Evolutionary conservation across 2,113 vertebrate genomes (phyloP), one percentile per base, ranked within the genome.

Genomic region (Raja brachyura): DNA sequence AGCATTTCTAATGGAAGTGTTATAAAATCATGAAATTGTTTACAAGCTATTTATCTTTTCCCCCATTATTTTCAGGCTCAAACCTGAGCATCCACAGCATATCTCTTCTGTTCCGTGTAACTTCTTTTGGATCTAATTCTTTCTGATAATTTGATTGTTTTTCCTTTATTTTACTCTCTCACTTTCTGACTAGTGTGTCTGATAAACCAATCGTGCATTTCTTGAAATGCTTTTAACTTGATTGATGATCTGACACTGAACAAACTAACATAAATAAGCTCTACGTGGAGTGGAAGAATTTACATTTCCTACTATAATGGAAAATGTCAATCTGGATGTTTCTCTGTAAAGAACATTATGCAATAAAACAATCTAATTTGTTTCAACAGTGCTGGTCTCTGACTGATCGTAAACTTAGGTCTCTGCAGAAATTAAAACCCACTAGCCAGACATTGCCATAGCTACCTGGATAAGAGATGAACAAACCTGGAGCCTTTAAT

Each of bases 321-420:
- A 90, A 90, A 90, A 90, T 33, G 86, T 90, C 86, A 90, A 90
- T 90, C 86, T 90, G 86, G 86, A 90, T 90, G 63, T 66, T 90
- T 90, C 86, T 33, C 13, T 90, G 14, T 68, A 90, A 68, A 90
- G 61, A 61, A 90, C 61, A 90, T 90, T 20, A 68, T 90, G 8
- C 63, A 90, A 90, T 90, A 90, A 68, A 66, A 90, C n/a, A 90
- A 90, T 90, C 86, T 90, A 61, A 90, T 90, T 90, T 88, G 85
- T 13, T 88, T 88, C 61, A 63, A 11, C 13, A 31, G 85, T 31
- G 56, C 85, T 48, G 39, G 39, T 22, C 16, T 6, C 79, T 83
- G 63, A 90, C 31, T 66, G 59, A 90, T 90, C 14, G 48, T 33
- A 88, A 90, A 90, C n/a, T 68, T 68, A 8, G 79, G 63, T 33